These are phyloP conservation scores for Ctena decussata DNA, from an alignment of 2,888 invertebrate species.

Conservation along the genomic window DNA sequence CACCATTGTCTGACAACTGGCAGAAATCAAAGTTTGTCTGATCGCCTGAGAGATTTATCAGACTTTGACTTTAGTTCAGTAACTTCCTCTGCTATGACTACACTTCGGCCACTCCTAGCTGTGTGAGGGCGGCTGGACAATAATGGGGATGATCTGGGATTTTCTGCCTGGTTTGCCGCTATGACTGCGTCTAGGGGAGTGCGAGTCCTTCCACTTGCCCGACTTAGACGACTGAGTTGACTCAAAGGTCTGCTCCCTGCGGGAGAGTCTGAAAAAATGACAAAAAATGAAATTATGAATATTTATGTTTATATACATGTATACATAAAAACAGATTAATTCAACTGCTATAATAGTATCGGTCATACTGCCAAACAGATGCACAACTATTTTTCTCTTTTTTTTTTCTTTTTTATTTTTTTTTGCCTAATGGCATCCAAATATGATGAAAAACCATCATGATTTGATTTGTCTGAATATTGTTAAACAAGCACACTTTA, in stretches of 20 bases:
- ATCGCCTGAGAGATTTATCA: neutral
- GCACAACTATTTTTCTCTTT: no score
- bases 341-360: no score
- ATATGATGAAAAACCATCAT: no score
- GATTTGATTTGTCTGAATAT: no score
- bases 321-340: no score
- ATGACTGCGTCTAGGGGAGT: conserved; percentile 45
- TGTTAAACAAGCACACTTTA: no score
- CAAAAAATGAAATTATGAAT: no score
- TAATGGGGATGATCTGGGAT: conserved; percentile 13
- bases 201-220: conserved; percentile 51
- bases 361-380: no score
- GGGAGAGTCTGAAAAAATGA: conserved; percentile 62
- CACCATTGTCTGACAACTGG: no score
- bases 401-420: no score
- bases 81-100: conserved; percentile 46
- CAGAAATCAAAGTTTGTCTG: neutral
- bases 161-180: conserved; percentile 50
- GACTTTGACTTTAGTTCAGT: conserved; percentile 40
- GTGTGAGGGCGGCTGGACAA: conserved; percentile 37
- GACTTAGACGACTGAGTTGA: conserved; percentile 53
- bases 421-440: no score
- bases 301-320: no score
- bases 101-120: conserved; percentile 42
- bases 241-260: conserved; percentile 62